Evolutionary conservation across 2,797 vertebrate species (phyloP).

Genomic region (Enteromius thamalakanensis): DNA sequence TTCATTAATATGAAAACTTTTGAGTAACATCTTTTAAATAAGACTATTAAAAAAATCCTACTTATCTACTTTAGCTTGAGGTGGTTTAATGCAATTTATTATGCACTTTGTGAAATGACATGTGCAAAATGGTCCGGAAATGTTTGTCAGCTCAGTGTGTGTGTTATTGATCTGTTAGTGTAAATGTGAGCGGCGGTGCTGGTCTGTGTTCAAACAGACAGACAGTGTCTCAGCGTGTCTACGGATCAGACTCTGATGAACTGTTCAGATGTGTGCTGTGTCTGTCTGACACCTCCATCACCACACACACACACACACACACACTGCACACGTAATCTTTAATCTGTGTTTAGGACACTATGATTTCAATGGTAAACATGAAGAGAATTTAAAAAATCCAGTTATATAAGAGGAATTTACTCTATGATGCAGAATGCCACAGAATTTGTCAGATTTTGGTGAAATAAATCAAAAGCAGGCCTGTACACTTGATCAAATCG

Average conservation of each 20-base stretch:
- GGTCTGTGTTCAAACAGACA: constrained; percentile 41
- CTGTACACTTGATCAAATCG: background rate
- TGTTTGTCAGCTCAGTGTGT: background rate
- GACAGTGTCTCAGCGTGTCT: constrained; percentile 49
- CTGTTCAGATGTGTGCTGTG: constrained; percentile 33
- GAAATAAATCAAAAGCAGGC: background rate
- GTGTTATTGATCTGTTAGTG: constrained; percentile 26
- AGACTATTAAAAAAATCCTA: too few relatives aligned
- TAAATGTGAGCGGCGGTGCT: background rate
- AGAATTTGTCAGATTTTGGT: background rate
- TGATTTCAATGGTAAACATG: background rate
- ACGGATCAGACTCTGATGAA: constrained; percentile 28
- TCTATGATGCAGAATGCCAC: background rate
- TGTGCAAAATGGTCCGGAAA: too few relatives aligned
- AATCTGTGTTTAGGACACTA: background rate
- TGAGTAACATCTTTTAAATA: too few relatives aligned
- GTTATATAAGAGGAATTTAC: background rate
- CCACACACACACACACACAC: constrained; percentile 10
- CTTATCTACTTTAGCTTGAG: background rate
- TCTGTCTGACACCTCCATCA: constrained; percentile 47
- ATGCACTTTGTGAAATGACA: background rate
- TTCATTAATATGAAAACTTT: background rate
- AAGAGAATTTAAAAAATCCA: background rate
- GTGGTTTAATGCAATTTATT: background rate
- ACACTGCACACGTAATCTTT: background rate